These are phyloP conservation scores for Meganola albula DNA, from an alignment of 2,888 invertebrate species.

Conservation along the genomic window DNA sequence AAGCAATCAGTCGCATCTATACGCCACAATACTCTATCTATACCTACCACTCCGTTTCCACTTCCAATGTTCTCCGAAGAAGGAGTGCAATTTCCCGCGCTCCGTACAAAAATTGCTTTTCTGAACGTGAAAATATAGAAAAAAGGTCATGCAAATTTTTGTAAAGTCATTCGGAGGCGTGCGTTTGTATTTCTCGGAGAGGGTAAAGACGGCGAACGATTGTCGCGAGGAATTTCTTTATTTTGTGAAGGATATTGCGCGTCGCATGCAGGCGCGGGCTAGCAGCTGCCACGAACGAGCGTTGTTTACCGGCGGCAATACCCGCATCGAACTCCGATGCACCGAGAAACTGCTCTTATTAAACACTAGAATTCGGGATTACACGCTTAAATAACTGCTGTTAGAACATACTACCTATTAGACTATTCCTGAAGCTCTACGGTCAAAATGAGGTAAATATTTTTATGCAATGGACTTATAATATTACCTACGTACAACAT, in stretches of 20 bases:
- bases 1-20: constrained; percentile 60
- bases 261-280: constrained; percentile 64
- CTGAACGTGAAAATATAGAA: constrained; percentile 67
- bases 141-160: constrained; percentile 74
- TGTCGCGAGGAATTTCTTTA: constrained; percentile 73
- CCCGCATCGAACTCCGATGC: constrained; percentile 50
- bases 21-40: constrained; percentile 55
- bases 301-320: constrained; percentile 62
- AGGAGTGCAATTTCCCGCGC: constrained; percentile 73
- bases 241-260: constrained; percentile 76
- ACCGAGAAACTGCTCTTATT: constrained; percentile 45
- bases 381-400: constrained; percentile 21
- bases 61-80: constrained; percentile 51
- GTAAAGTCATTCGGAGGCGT: constrained; percentile 75
- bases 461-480: too few relatives aligned
- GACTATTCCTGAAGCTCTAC: too few relatives aligned
- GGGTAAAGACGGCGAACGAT: constrained; percentile 71
- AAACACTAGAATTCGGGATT: constrained; percentile 35
- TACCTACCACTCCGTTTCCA: constrained; percentile 61
- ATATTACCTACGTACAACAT: too few relatives aligned
- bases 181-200: constrained; percentile 74
- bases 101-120: constrained; percentile 76
- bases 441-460: too few relatives aligned
- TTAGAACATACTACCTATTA: too few relatives aligned
- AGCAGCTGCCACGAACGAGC: constrained; percentile 56